phyloP scores from a whole-genome alignment of 2,113 vertebrate species.

The Pagrus major region DNA sequence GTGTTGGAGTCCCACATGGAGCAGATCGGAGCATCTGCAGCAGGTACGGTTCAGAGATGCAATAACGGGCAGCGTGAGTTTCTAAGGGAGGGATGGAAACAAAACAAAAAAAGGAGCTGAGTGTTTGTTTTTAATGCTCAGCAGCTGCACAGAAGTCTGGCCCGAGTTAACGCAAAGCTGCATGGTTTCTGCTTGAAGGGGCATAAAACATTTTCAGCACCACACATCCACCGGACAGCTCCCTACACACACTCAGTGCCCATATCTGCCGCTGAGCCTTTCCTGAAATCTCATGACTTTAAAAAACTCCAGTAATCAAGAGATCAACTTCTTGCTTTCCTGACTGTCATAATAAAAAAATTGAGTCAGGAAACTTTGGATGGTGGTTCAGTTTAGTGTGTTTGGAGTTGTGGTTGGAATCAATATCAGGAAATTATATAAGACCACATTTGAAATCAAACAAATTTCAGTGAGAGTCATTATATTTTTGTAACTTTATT shows the following conservation, averaged over 20 bases:
- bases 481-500: not conserved
- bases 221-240: conserved; percentile 72
- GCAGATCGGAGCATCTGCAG: conserved; percentile 89
- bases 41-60: conserved; percentile 80
- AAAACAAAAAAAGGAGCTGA: conserved; percentile 22
- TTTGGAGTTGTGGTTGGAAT: not conserved
- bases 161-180: conserved; percentile 9
- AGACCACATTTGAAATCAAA: not conserved
- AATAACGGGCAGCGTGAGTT: not conserved
- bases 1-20: conserved; percentile 90
- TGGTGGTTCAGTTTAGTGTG: not conserved
- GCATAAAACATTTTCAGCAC: conserved; percentile 68
- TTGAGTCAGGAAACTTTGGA: not conserved
- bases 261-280: not conserved
- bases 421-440: not conserved
- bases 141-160: conserved; percentile 9
- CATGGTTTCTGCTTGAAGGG: conserved; percentile 1
- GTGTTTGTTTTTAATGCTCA: conserved; percentile 3
- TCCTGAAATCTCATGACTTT: not conserved
- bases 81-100: not conserved
- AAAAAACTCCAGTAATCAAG: not conserved
- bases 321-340: not conserved
- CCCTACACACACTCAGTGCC: conserved; percentile 8
- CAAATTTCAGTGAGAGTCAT: not conserved
- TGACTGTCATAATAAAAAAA: not conserved